These are phyloP conservation scores for Lepus europaeus DNA, from an alignment of 2,113 vertebrate genomes.

Conservation along the genomic window DNA sequence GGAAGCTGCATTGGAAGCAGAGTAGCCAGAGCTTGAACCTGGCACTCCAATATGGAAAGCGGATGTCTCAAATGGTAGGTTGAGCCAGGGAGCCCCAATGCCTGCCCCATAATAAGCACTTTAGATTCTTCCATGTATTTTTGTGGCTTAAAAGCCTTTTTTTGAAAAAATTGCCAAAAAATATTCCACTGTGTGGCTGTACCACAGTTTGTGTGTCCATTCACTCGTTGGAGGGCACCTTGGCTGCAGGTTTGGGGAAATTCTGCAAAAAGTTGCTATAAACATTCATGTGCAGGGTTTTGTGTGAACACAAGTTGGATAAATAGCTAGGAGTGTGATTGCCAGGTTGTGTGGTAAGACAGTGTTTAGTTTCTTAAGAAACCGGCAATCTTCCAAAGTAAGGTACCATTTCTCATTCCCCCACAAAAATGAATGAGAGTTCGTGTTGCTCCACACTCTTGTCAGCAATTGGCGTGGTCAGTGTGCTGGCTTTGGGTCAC, in stretches of 20 bases:
- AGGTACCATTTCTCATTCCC: not conserved
- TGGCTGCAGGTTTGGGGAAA: not conserved
- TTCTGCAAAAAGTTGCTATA: not conserved
- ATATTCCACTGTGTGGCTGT: not conserved
- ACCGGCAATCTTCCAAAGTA: not conserved
- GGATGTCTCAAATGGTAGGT: too few relatives aligned
- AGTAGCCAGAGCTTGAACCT: too few relatives aligned
- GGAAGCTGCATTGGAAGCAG: too few relatives aligned
- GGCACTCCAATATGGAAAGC: too few relatives aligned
- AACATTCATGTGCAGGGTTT: not conserved
- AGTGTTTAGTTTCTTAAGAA: slow-evolving; percentile 48
- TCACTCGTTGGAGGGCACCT: not conserved
- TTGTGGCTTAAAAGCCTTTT: not conserved
- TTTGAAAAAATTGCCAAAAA: not conserved
- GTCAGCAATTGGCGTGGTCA: not conserved
- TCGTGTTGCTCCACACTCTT: not conserved
- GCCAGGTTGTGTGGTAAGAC: not conserved
- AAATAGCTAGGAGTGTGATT: not conserved
- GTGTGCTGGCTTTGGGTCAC: not conserved
- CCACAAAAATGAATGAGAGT: not conserved
- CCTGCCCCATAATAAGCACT: not conserved
- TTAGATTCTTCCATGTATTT: not conserved
- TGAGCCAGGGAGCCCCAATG: too few relatives aligned
- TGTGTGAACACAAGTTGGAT: not conserved
- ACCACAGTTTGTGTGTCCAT: not conserved